A percentile compares a stretch with the other conserved stretches of the same genome.
Evolutionary conservation across 2,113 vertebrate genomes (phyloP).

Genomic region (Microcebus tavaratra): DNA sequence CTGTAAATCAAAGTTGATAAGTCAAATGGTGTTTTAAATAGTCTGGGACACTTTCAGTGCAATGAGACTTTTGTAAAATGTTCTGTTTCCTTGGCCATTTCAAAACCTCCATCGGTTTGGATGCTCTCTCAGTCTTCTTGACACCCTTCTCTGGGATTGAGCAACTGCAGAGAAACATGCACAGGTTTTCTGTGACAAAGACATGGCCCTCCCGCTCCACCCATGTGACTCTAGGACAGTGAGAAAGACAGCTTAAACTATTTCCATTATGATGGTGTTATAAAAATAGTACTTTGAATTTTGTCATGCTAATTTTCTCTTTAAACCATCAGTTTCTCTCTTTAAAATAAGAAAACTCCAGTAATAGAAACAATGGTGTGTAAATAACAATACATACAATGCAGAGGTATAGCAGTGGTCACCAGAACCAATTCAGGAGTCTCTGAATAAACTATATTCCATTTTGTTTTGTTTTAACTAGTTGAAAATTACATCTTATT

Average conservation of each 20-base stretch:
- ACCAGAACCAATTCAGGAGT: neutral
- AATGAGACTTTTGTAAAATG: neutral
- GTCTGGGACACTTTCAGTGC: neutral
- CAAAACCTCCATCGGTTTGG: neutral
- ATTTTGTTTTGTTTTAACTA: constrained; percentile 21
- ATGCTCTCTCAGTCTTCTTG: neutral
- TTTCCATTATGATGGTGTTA: neutral
- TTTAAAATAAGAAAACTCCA: neutral
- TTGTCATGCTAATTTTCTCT: neutral
- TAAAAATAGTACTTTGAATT: neutral
- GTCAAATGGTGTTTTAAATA: neutral
- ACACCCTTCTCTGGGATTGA: neutral
- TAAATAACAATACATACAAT: neutral
- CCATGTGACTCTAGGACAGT: neutral
- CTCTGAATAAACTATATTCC: neutral
- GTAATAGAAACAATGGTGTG: neutral
- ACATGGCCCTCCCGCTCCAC: neutral
- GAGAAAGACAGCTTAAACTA: neutral
- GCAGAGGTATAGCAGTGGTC: neutral
- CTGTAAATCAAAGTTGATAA: neutral
- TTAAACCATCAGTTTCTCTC: neutral
- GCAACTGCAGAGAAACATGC: neutral
- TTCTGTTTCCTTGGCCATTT: neutral
- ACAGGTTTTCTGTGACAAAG: neutral
- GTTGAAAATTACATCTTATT: neutral